A percentile compares a stretch with the other conserved stretches of the same genome.
Evolutionary conservation across 2,888 invertebrate genomes (phyloP).

Genomic region (Craniophora ligustri): DNA sequence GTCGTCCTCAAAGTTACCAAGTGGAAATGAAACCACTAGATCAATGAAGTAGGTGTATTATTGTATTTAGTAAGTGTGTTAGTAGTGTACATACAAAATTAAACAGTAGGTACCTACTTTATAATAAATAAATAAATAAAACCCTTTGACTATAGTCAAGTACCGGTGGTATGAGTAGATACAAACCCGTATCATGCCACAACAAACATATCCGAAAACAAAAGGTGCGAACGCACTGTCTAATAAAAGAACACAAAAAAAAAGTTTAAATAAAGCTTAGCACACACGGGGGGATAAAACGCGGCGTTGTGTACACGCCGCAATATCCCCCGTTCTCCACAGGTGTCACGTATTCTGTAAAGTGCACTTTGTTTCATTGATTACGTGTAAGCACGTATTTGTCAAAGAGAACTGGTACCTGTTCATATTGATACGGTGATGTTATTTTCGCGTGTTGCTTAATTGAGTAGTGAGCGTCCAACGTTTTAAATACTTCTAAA

Average conservation of each 20-base stretch:
- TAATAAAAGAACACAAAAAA: constrained; percentile 43
- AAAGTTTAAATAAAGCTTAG: constrained; percentile 55
- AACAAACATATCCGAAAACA: constrained; percentile 43
- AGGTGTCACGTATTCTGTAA: constrained; percentile 66
- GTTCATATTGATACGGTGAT: neutral
- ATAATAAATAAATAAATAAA: too few relatives aligned
- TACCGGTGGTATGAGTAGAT: neutral
- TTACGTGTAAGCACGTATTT: constrained; percentile 39
- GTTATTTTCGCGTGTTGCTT: neutral
- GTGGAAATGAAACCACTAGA: too few relatives aligned
- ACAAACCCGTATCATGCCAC: constrained; percentile 34
- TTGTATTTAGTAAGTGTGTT: too few relatives aligned
- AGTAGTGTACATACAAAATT: too few relatives aligned
- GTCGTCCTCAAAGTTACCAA: too few relatives aligned
- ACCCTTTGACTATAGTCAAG: neutral
- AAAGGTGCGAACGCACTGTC: constrained; percentile 49
- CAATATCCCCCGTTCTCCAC: constrained; percentile 60
- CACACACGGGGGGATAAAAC: constrained; percentile 41
- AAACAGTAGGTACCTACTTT: too few relatives aligned
- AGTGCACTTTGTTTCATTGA: constrained; percentile 56
- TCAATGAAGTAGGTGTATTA: too few relatives aligned
- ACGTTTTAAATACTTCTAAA: too few relatives aligned
- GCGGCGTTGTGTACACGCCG: constrained; percentile 45
- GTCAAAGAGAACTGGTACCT: constrained; percentile 2
- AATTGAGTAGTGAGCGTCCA: too few relatives aligned